Evolutionary conservation across 2,797 vertebrate genomes (phyloP).

Genomic region (Rhadinocentrus ornatus): DNA sequence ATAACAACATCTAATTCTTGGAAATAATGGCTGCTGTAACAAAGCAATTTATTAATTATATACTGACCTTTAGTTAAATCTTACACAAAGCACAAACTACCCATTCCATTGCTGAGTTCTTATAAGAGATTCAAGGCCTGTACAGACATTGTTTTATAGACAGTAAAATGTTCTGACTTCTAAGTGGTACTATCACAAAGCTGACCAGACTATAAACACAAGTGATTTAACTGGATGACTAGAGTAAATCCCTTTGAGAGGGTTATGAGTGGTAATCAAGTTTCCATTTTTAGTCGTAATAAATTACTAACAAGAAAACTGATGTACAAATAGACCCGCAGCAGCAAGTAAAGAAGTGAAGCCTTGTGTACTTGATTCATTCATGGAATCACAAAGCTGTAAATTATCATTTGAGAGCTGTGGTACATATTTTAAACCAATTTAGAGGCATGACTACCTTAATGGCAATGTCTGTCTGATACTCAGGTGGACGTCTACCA

Average conservation of each 20-base stretch:
- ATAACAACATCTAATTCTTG: neutral
- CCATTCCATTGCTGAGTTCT: neutral
- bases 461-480: neutral
- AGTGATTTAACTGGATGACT: slow-evolving; percentile 10
- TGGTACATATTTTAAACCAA: neutral
- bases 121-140: slow-evolving; percentile 14
- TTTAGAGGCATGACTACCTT: neutral
- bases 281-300: slow-evolving; percentile 12
- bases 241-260: slow-evolving; percentile 8
- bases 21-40: slow-evolving; percentile 2
- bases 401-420: neutral
- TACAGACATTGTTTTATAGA: slow-evolving; percentile 2
- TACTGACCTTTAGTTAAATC: no score
- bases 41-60: slow-evolving; percentile 24
- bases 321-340: neutral
- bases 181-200: neutral
- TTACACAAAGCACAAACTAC: neutral
- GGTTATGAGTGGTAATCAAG: slow-evolving; percentile 7
- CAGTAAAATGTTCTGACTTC: neutral
- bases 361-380: neutral
- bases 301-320: neutral
- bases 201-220: slow-evolving; percentile 15
- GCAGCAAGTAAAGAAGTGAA: neutral
- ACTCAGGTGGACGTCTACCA: neutral
- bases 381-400: neutral